A percentile compares a stretch with the other conserved stretches of the same genome.
Evolutionary conservation across 2,888 invertebrate species (phyloP).

Genomic region (Euplexia lucipara): DNA sequence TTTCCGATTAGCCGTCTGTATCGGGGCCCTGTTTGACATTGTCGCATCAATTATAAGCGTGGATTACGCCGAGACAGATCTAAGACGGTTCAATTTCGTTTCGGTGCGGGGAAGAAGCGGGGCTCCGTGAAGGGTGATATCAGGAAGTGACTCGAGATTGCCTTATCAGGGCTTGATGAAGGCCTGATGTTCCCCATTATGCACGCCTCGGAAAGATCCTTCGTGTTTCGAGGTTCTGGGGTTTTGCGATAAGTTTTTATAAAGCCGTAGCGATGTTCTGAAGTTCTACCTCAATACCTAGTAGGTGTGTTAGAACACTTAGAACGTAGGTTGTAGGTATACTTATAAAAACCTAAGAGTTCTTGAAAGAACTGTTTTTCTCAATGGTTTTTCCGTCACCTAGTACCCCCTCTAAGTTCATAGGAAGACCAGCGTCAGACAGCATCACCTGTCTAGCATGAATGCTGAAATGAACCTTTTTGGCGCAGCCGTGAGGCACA

Average conservation of each 20-base stretch:
- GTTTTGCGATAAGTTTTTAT: conserved; percentile 32
- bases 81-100: conserved; percentile 89
- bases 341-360: background rate
- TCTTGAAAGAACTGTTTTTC: no score
- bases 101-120: conserved; percentile 62
- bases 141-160: conserved; percentile 81
- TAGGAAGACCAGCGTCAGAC: no score
- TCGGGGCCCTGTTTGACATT: conserved; percentile 87
- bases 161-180: conserved; percentile 81
- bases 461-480: no score
- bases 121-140: conserved; percentile 75
- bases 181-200: conserved; percentile 75
- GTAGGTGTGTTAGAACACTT: background rate
- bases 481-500: no score
- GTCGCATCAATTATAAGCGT: conserved; percentile 90
- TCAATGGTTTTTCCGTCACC: no score
- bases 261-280: conserved; percentile 1
- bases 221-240: conserved; percentile 40
- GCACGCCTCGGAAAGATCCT: conserved; percentile 63
- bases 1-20: conserved; percentile 87
- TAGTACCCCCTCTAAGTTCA: no score
- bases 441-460: no score
- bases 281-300: conserved; percentile 9
- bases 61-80: conserved; percentile 89
- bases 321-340: background rate